Conservation (phyloP, 2,888 invertebrate genomes). For the Lochmaea crataegi region DNA sequence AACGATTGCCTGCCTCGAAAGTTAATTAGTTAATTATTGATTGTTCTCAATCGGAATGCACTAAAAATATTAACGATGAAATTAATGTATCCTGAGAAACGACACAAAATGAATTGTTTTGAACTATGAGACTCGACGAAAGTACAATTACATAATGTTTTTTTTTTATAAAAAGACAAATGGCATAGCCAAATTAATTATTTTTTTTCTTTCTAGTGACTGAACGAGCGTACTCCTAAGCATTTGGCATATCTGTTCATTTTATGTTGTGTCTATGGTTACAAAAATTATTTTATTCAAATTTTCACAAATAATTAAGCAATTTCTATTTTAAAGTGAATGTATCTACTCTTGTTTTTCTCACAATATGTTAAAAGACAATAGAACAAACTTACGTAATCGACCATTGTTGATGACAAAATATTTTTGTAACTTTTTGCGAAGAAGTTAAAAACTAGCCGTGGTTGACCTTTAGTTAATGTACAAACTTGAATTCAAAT, state of each 20-base stretch:
- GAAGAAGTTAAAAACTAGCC: neutral
- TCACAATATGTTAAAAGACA: neutral
- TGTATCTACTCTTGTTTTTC: neutral
- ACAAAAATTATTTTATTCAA: neutral
- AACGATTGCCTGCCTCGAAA: neutral
- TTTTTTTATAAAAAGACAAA: too few relatives aligned
- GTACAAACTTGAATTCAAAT: neutral
- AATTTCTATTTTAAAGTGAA: neutral
- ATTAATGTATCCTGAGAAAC: neutral
- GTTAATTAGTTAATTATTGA: neutral
- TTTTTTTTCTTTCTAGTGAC: too few relatives aligned
- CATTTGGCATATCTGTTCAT: neutral
- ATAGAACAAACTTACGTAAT: conserved; percentile 1
- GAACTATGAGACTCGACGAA: neutral
- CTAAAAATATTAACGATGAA: neutral
- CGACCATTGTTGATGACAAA: neutral
- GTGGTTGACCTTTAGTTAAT: neutral
- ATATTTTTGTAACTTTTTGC: neutral
- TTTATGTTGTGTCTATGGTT: neutral
- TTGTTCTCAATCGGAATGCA: neutral
- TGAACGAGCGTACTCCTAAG: too few relatives aligned
- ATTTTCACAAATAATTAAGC: neutral
- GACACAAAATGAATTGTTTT: neutral
- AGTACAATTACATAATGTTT: neutral
- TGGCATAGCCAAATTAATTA: too few relatives aligned